Evolutionary conservation across 2,113 vertebrate species (phyloP).

Genomic region (Procavia capensis): DNA sequence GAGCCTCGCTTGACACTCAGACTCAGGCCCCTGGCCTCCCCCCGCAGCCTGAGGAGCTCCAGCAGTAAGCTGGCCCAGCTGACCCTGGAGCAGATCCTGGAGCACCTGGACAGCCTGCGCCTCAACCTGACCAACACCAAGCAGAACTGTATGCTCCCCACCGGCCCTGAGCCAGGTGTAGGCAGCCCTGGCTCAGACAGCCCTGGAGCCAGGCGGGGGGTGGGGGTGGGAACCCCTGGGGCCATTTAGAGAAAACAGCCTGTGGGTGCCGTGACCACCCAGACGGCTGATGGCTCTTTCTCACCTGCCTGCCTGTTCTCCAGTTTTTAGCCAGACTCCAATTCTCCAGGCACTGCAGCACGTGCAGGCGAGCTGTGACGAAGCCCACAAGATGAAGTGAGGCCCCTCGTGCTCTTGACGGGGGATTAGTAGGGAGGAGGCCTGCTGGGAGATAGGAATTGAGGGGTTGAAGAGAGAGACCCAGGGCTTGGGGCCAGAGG

Average conservation of each 20-base stretch:
- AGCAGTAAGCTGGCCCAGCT: slow-evolving; percentile 98
- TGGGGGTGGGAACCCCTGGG: background rate
- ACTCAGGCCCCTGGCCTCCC: background rate
- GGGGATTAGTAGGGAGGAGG: background rate
- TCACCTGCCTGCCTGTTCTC: background rate
- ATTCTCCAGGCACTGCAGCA: slow-evolving; percentile 97
- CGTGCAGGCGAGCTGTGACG: slow-evolving; percentile 97
- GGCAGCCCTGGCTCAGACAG: background rate
- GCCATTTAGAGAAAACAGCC: too few relatives aligned
- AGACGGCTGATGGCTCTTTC: background rate
- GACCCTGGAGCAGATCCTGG: slow-evolving; percentile 97
- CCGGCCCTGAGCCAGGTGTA: fast-evolving
- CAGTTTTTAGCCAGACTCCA: slow-evolving; percentile 96
- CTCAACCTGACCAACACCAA: slow-evolving; percentile 95
- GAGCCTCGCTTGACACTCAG: background rate
- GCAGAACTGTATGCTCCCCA: slow-evolving; percentile 85
- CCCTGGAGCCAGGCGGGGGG: background rate
- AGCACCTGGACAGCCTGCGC: slow-evolving; percentile 95
- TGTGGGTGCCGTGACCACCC: background rate
- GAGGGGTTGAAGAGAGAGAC: background rate
- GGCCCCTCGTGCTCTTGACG: background rate
- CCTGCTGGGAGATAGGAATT: background rate
- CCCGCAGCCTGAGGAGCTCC: slow-evolving; percentile 92
- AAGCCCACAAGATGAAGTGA: slow-evolving; percentile 97
- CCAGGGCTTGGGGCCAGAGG: fast-evolving